Base-by-base conservation (phyloP, 2,888 invertebrate genomes). In the Sarcophaga caerulescens region DNA sequence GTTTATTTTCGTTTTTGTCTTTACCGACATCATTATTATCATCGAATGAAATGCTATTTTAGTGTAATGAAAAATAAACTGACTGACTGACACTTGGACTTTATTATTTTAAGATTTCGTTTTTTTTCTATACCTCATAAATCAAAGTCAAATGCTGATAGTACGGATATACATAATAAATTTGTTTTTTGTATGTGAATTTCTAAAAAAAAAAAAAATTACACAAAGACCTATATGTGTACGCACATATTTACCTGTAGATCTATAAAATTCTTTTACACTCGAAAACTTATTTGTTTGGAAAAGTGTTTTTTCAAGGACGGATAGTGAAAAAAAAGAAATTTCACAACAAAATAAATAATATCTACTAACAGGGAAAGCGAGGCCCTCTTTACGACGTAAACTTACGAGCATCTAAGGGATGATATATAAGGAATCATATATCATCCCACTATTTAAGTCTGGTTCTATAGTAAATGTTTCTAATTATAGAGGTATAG, bases 61-160 rank as follows among this genome's bases (percentile, higher is more conserved):
- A 82, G 74, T 65, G 60, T 68, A 84, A 88, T 87, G 84, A 85
- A 82, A 85, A 87, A 87, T 87, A 66, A 71, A 82, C 84, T 84
- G 65, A 68, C 84, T 84, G 69, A 68, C 87, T 87, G 87, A 86
- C 81, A 84, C 77, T 76, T 82, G 82, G 77, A 88, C 88, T 89
- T 89, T 86, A 89, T 89, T 88, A 88, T 88, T 88, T 84, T 84
- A 45, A 70, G 84, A 79, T 85, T 84, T 85, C 35, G 35, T 66
- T 79, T 85, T 66, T 47, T 73, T 85, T 76, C 44, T 76, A 84
- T n/a, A 74, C 87, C 76, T 88, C 87, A 88, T 89, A 89, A 88
- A 89, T 89, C 89, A 89, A 87, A 87, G 88, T 89, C 87, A 83
- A 85, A 77, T 69, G 47, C n/a, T 65, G 21, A 17, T 73, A 69